Base-by-base conservation (phyloP, 2,113 vertebrate genomes). In the Brevimyrus niger region DNA sequence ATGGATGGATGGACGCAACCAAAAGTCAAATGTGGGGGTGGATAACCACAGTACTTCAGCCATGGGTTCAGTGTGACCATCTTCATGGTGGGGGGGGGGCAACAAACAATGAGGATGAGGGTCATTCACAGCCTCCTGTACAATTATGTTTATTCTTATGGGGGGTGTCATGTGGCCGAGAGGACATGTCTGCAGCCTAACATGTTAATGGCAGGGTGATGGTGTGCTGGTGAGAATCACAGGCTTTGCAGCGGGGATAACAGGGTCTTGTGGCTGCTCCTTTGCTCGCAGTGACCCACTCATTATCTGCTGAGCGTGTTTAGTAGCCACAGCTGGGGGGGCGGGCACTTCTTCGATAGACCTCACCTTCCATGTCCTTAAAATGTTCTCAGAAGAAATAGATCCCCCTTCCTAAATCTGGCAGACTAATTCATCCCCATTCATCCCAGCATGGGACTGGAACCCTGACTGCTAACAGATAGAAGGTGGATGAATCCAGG, bases 251-350 rank as follows among this genome's bases (percentile, higher is more conserved):
- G 87, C 6, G 19, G 87, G 87, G 19, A 35, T 51, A 50, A 48
- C 87, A 58, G 53, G 3, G 35, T 58, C 76, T 48, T 15, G 15
- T 42, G 42, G 38, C 8, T 42, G n/a, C 55, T 53, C 44, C 73
- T 44, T 38, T 3, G 53, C 23, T 31, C 38, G 21, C 53, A 19
- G 21, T 55, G 87, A 86, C 87, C 89, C 50, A 31, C 69, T 91
- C 84, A 83, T 90, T 87, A 89, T 90, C 73, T 90, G 58, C 83
- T 88, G 87, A 53, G 61, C 38, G 9, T 65, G 44, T 53, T 51
- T 87, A 51, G 42, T 58, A 17, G 27, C 17, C 47, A 7, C 11
- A 38, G 73, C 38, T 8, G 46, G 47, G 53, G 21, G 42, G 3
- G 10, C 17, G 50, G 53, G 19, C 53, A 55, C n/a, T 10, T 21